Evolutionary conservation across 92 coral and sea anemone species (phyloP), one percentile per base, ranked within the genome.

Genomic region (Phenganax subtilis): DNA sequence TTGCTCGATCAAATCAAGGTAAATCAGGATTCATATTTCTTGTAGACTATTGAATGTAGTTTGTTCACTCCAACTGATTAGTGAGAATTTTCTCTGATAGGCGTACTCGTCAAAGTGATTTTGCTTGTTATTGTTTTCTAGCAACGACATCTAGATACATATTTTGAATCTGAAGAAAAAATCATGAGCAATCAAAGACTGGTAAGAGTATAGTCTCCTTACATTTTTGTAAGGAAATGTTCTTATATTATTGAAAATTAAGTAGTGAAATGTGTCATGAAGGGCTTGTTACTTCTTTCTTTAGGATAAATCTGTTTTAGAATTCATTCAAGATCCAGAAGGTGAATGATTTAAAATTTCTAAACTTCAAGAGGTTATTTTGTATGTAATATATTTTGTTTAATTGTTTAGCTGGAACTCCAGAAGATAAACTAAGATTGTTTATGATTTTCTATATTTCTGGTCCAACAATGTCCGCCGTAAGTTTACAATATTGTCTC

Each of bases 231-330:
- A 63, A 80, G 54, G 14, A 17, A 11, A 55, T 31, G 20, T 17
- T 51, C 17, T 66, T 44, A 68, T 51, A 6, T 51, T 52, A 28
- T 47, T 31, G 9, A 14, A 52, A 51, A 20, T 20, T 20, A 20
- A 47, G 30, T 0, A 10, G n/a, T 12, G 29, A 7, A 53, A 52
- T 59, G 58, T 11, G n/a, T 12, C 63, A 17, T 27, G 65, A 12
- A 44, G 83, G 17, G 31, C 28, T 67, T 65, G 0, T 66, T 20
- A 20, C 25, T 20, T 82, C 75, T 52, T 76, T 57, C 55, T 80
- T 56, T 60, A 94, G 98, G 98, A 94, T 84, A 94, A 92, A 86
- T 94, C 98, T 83, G 92, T 94, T 65, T 84, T 94, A 89, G 98
- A 94, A 85, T 89, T 94, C 28, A 94, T 94, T 61, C 98, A 94